Base-by-base conservation (phyloP, 2,888 invertebrate species). In the Acanthosepion pharaonis region DNA sequence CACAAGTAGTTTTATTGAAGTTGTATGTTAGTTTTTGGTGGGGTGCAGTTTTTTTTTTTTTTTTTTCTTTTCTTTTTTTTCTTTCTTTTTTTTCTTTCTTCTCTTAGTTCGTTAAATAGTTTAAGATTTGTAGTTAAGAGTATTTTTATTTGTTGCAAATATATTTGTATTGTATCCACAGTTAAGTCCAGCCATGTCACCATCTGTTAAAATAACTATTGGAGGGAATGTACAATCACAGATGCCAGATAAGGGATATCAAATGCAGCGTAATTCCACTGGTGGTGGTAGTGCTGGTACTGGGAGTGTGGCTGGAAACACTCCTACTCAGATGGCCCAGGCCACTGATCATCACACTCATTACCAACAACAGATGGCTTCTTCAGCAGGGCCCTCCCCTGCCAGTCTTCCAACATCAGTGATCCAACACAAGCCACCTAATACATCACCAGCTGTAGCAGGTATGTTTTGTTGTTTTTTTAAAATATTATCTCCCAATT, bases 141-240 rank as follows among this genome's bases (percentile, higher is more conserved):
- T 28, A 78, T 78, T 91, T n/a, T 53, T 53, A 33, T 28, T 91
- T 48, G 49, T 94, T 91, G 55, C 64, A 94, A 94, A 33, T 91
- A n/a, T 42, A 55, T 64, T 48, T 92, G 91, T 78, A 78, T 78
- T 78, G n/a, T 78, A n/a, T 78, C 78, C 78, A 78, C 78, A 78
- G 92, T 91, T 64, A 55, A 94, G 93, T 94, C 94, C 94, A 64
- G 91, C 95, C 92, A 95, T 95, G 94, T 96, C 96, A 28, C 96
- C 96, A 53, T 96, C 96, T 49, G 96, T 96, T 95, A 96, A 96
- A 94, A 95, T 96, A 25, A 96, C 95, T 25, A 96, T 96, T 64
- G 94, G 96, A 64, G 95, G 96, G 59, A 96, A 94, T 94, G 94
- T 94, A 51, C 94, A 94, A 48, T 55, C 94, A 42, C 94, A 94